Evolutionary conservation across 2,797 vertebrate species (phyloP).

Genomic region (Scyliorhinus canicula): DNA sequence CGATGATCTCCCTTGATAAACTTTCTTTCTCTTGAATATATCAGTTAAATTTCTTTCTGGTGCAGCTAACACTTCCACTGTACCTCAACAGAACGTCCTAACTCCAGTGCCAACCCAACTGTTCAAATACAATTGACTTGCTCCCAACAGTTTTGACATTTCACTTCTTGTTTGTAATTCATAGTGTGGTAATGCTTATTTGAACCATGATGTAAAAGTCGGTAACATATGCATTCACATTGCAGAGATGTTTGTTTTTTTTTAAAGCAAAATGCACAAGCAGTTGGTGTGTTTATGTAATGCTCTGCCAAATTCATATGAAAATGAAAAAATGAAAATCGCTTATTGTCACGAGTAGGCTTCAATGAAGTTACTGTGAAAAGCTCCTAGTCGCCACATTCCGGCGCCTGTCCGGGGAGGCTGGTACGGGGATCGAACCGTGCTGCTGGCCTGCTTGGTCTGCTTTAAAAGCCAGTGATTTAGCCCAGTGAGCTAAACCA

Average conservation of each 20-base stretch:
- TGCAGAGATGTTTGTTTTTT: background rate
- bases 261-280: background rate
- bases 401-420: too few relatives aligned
- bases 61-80: background rate
- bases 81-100: background rate
- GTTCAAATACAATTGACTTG: background rate
- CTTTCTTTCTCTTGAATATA: background rate
- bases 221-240: background rate
- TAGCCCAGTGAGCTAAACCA: too few relatives aligned
- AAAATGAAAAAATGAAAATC: too few relatives aligned
- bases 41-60: background rate
- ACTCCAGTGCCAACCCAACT: background rate
- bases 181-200: background rate
- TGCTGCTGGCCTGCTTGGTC: too few relatives aligned
- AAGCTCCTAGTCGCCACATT: too few relatives aligned
- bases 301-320: background rate
- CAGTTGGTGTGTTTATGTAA: background rate
- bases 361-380: too few relatives aligned
- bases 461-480: too few relatives aligned
- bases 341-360: too few relatives aligned
- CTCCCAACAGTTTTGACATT: background rate
- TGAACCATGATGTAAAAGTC: background rate
- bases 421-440: too few relatives aligned
- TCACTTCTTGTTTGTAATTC: background rate
- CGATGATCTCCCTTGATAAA: background rate